Evolutionary conservation across 2,113 vertebrate genomes (phyloP).

Genomic region (Eulemur rufifrons): DNA sequence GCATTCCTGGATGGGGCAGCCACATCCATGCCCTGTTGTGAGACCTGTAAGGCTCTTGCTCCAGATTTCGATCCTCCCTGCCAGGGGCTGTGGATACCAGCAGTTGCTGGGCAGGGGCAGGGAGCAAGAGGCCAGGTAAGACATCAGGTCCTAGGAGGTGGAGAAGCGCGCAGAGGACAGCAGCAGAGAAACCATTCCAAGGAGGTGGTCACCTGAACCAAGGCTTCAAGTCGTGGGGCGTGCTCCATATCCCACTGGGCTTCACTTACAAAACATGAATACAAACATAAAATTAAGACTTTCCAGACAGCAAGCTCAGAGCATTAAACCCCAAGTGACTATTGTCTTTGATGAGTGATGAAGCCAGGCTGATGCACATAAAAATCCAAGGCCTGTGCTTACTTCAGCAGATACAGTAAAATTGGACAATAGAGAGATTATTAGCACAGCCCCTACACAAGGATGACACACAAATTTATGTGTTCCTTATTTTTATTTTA

Average conservation of each 20-base stretch:
- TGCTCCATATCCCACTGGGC: background rate
- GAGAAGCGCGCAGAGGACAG: background rate
- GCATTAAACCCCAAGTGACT: background rate
- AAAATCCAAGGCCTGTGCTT: background rate
- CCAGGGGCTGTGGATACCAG: background rate
- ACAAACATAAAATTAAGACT: background rate
- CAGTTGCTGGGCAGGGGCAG: background rate
- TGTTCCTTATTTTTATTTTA: background rate
- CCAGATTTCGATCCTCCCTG: background rate
- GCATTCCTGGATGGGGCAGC: background rate
- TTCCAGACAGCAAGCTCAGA: background rate
- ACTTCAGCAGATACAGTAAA: background rate
- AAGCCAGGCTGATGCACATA: background rate
- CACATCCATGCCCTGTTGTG: background rate
- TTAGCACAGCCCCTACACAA: background rate
- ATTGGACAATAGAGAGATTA: background rate
- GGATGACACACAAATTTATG: background rate
- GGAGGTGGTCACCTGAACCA: background rate
- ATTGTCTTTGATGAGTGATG: background rate
- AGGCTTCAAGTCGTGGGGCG: rapidly evolving
- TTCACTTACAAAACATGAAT: background rate
- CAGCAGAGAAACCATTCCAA: background rate
- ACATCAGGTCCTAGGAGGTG: background rate
- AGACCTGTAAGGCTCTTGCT: background rate
- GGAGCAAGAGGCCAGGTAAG: background rate